Conservation (phyloP, 2,113 vertebrate genomes). For the Terrapene triunguis region DNA sequence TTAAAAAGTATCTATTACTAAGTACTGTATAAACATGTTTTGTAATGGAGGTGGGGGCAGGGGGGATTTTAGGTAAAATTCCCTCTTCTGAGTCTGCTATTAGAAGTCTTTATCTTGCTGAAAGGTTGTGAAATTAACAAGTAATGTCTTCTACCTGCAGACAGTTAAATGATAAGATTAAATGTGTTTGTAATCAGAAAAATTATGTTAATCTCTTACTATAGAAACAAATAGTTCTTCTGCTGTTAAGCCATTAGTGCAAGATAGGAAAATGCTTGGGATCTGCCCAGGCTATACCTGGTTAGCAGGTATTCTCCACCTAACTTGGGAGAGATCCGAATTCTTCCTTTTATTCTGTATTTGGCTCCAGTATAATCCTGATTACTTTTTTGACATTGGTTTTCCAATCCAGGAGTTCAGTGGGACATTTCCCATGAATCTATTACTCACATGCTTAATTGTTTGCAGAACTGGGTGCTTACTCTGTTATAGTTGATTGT, state of each 20-base stretch:
- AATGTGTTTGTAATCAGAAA: background rate
- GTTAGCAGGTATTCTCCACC: background rate
- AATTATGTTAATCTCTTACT: background rate
- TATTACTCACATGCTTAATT: background rate
- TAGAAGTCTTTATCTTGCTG: constrained; percentile 21
- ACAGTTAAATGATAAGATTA: background rate
- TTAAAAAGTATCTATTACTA: background rate
- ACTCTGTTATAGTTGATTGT: background rate
- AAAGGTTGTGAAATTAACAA: constrained; percentile 33
- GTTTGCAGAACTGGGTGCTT: background rate
- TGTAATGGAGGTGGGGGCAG: background rate
- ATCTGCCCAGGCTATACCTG: background rate
- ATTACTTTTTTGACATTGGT: background rate
- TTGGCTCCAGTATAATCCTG: background rate
- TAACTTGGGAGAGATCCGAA: background rate
- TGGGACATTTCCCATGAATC: background rate
- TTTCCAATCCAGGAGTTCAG: background rate
- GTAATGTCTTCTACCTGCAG: background rate
- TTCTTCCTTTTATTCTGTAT: background rate
- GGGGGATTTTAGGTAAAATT: constrained; percentile 50
- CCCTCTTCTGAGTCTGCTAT: constrained; percentile 5
- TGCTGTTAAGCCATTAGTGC: background rate
- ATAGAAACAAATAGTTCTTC: background rate
- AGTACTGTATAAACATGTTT: background rate
- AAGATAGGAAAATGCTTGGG: background rate